These are phyloP conservation scores for Epinotia bilunana DNA, from an alignment of 2,888 invertebrate genomes.

Conservation along the genomic window DNA sequence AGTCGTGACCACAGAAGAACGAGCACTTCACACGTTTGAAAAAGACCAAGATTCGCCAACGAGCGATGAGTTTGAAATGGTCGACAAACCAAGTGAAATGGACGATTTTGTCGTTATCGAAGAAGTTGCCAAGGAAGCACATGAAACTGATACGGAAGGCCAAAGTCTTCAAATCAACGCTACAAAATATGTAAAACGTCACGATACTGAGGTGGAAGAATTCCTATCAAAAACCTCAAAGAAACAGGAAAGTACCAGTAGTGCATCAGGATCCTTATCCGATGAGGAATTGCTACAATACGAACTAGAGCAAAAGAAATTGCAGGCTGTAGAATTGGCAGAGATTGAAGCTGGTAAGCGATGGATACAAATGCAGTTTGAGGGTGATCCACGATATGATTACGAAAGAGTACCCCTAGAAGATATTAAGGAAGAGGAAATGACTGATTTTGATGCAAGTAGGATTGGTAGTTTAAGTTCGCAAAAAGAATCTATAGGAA, in stretches of 20 bases:
- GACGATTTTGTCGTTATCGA: slow-evolving; percentile 95
- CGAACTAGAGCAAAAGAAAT: slow-evolving; percentile 87
- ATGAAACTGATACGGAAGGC: slow-evolving; percentile 92
- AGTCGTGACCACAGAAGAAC: slow-evolving; percentile 86
- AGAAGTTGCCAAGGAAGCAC: slow-evolving; percentile 94
- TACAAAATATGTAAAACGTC: slow-evolving; percentile 82
- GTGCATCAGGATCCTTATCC: slow-evolving; percentile 84
- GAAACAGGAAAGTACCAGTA: slow-evolving; percentile 84
- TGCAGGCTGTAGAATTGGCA: slow-evolving; percentile 79
- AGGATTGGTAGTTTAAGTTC: slow-evolving; percentile 91
- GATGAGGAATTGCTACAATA: slow-evolving; percentile 86
- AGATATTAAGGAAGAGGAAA: slow-evolving; percentile 96
- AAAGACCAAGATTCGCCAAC: slow-evolving; percentile 89
- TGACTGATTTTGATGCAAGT: slow-evolving; percentile 93
- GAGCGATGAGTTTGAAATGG: slow-evolving; percentile 94
- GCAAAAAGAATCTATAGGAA: slow-evolving; percentile 91
- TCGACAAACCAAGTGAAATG: slow-evolving; percentile 93
- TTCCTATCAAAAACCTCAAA: slow-evolving; percentile 88
- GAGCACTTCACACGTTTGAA: slow-evolving; percentile 78
- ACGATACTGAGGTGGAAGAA: slow-evolving; percentile 89
- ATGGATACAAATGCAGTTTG: slow-evolving; percentile 96
- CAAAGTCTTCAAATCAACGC: slow-evolving; percentile 89
- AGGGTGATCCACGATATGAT: slow-evolving; percentile 90
- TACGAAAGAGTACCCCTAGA: slow-evolving; percentile 93
- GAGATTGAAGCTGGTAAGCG: slow-evolving; percentile 90